A percentile compares a stretch with the other conserved stretches of the same genome.
These are phyloP conservation scores for Epiblema foenella DNA, from an alignment of 2,888 invertebrate species.

Conservation along the genomic window DNA sequence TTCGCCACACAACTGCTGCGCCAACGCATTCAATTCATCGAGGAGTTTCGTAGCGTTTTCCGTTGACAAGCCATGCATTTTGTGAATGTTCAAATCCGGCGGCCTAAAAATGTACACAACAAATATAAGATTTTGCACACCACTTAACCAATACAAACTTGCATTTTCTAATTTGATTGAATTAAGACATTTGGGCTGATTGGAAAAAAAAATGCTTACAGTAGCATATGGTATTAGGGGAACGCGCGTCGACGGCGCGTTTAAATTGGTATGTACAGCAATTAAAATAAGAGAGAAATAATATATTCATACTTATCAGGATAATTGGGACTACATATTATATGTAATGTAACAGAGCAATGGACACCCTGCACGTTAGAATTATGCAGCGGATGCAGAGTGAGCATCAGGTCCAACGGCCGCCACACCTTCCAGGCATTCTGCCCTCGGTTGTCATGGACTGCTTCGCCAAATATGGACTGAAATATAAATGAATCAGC, in stretches of 20 bases:
- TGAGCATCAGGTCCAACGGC: slow-evolving; percentile 90
- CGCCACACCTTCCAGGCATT: slow-evolving; percentile 87
- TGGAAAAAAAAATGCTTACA: too few species aligned
- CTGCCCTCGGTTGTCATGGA: slow-evolving; percentile 87
- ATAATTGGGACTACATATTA: slow-evolving; percentile 90
- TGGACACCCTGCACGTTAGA: slow-evolving; percentile 88
- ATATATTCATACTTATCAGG: slow-evolving; percentile 89
- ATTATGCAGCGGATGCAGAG: slow-evolving; percentile 91
- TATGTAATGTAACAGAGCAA: slow-evolving; percentile 90
- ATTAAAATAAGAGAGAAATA: not conserved
- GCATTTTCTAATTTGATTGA: too few species aligned
- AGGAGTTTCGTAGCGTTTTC: slow-evolving; percentile 87
- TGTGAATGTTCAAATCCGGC: slow-evolving; percentile 89
- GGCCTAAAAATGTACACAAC: slow-evolving; percentile 74
- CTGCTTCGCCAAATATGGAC: slow-evolving; percentile 91
- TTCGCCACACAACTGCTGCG: slow-evolving; percentile 87
- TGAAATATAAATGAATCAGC: slow-evolving; percentile 58
- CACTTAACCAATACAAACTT: too few species aligned
- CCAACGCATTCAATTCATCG: slow-evolving; percentile 85
- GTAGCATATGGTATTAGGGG: too few species aligned
- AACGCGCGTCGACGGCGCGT: too few species aligned
- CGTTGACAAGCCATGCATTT: slow-evolving; percentile 92
- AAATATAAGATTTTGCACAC: not conserved
- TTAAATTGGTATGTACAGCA: too few species aligned
- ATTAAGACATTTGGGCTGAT: too few species aligned